Evolutionary conservation across 30 jellyfish, hydroid and myxozoan genomes (phyloP).

Genomic region (Rhopilema esculentum): DNA sequence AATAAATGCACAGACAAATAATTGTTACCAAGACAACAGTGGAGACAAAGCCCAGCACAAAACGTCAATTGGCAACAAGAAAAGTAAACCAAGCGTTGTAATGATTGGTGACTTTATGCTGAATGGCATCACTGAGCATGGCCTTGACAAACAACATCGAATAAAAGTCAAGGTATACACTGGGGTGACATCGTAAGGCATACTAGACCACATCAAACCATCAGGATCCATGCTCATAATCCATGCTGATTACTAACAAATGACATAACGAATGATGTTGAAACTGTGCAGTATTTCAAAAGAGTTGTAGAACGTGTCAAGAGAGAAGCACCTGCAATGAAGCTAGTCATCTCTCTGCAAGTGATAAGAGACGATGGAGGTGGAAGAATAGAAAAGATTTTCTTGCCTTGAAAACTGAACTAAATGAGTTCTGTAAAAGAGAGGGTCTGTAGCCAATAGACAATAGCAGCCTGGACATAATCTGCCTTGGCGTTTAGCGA

Average conservation of each 20-base stretch:
- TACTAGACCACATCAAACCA: constrained; percentile 32
- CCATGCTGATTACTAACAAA: constrained; percentile 35
- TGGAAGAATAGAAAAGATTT: too few relatives aligned
- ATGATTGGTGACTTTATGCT: too few relatives aligned
- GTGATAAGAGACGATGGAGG: constrained; percentile 45
- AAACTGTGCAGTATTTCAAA: constrained; percentile 38
- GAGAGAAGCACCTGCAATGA: constrained; percentile 49
- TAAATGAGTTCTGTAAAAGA: too few relatives aligned
- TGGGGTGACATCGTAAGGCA: constrained; percentile 52
- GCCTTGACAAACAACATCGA: constrained; percentile 34
- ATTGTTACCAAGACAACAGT: neutral
- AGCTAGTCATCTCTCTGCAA: constrained; percentile 33
- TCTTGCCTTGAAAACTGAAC: too few relatives aligned
- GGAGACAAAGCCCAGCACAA: constrained; percentile 2
- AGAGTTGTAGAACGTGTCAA: constrained; percentile 32
- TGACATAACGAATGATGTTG: constrained; percentile 19
- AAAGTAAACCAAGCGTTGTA: neutral
- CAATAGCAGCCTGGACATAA: too few relatives aligned
- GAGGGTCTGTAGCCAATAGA: too few relatives aligned
- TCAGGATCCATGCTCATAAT: constrained; percentile 19
- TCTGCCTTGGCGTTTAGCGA: too few relatives aligned
- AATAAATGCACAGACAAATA: neutral
- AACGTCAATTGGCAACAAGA: neutral
- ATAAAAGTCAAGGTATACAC: constrained; percentile 33
- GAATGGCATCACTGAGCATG: constrained; percentile 63